phyloP scores from a whole-genome alignment of 1,140 invertebrate genomes.

The Sarcophaga peregrina region DNA sequence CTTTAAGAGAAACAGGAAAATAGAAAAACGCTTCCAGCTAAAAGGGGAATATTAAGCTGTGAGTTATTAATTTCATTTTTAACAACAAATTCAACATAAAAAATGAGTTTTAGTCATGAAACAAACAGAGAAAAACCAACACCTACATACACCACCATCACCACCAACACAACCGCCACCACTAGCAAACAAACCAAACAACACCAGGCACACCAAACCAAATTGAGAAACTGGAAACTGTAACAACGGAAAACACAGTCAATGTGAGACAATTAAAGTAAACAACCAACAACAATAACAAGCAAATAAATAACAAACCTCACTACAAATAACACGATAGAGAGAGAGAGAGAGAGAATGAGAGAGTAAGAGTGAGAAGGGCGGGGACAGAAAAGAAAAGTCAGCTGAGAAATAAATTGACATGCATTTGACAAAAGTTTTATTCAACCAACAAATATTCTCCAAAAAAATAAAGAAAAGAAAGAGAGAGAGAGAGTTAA shows the following conservation, averaged over 20 bases:
- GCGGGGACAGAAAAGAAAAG: too few species aligned
- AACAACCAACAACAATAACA: background rate
- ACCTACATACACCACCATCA: background rate
- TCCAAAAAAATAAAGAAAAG: too few species aligned
- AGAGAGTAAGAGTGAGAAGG: too few species aligned
- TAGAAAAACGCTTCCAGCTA: background rate
- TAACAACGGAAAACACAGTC: background rate
- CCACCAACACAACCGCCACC: background rate
- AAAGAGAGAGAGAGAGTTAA: too few species aligned
- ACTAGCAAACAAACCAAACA: background rate
- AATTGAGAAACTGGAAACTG: background rate
- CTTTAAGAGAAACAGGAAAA: background rate
- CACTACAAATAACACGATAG: too few species aligned
- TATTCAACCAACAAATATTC: too few species aligned
- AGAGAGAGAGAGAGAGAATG: too few species aligned
- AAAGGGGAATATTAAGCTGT: background rate
- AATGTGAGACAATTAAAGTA: background rate
- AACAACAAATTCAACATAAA: constrained; percentile 20
- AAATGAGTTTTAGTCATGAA: constrained; percentile 14
- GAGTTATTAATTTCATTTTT: constrained; percentile 6
- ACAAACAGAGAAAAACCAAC: background rate
- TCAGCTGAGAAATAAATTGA: too few species aligned
- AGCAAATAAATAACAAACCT: too few species aligned
- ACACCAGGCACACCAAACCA: background rate
- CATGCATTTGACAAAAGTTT: too few species aligned